A percentile compares a stretch with the other conserved stretches of the same genome.
Conservation (phyloP, 2,113 vertebrate genomes). For the Hyperopisus bebe region DNA sequence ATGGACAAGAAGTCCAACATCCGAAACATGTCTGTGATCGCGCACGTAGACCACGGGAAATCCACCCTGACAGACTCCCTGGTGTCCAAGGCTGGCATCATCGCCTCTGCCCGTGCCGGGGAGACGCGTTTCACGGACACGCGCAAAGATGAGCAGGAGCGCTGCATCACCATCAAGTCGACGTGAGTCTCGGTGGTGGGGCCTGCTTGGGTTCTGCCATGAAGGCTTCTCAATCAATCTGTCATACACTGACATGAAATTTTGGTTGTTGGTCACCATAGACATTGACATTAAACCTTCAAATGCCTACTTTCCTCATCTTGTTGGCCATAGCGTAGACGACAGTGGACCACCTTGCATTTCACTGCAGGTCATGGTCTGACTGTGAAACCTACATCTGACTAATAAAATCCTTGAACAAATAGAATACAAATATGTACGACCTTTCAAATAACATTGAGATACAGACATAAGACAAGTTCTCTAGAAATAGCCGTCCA, state of each 20-base stretch:
- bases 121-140: constrained; percentile 95
- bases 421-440: neutral
- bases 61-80: constrained; percentile 90
- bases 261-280: neutral
- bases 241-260: neutral
- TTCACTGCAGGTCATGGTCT: neutral
- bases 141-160: constrained; percentile 90
- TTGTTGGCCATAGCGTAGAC: neutral
- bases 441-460: neutral
- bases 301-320: neutral
- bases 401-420: neutral
- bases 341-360: neutral
- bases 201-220: neutral
- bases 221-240: neutral
- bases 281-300: neutral
- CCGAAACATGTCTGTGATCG: constrained; percentile 97
- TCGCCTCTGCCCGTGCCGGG: constrained; percentile 80
- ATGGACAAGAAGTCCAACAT: constrained; percentile 99
- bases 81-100: constrained; percentile 95
- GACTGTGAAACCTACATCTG: neutral
- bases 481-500: neutral
- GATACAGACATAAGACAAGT: neutral
- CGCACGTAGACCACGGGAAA: constrained; percentile 92
- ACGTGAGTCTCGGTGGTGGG: constrained; percentile 64
- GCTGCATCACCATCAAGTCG: constrained; percentile 96